Conservation (phyloP, 2,888 invertebrate species). For the Leucophenga maculata region DNA sequence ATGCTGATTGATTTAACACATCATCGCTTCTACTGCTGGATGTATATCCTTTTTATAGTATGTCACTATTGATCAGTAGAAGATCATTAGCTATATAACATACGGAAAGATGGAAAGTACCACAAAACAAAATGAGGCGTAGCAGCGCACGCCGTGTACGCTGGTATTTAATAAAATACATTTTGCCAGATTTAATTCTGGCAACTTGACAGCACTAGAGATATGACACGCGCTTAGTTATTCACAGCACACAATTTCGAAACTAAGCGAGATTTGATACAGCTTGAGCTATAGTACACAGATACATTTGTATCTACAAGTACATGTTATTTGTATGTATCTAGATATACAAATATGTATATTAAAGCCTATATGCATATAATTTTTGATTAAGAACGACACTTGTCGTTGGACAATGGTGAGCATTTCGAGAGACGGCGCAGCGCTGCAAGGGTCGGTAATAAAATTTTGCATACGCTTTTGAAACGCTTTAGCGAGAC, state of each 20-base stretch:
- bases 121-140: no score
- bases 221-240: slow-evolving; percentile 5
- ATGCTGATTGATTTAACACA: no score
- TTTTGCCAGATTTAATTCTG: no score
- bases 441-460: slow-evolving; percentile 35
- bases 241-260: background rate
- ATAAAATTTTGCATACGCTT: slow-evolving; percentile 49
- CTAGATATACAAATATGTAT: slow-evolving; percentile 33
- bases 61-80: no score
- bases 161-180: no score
- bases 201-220: background rate
- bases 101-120: no score
- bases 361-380: slow-evolving; percentile 23
- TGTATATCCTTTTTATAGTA: no score
- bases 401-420: slow-evolving; percentile 35
- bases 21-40: no score
- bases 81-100: no score
- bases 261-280: slow-evolving; percentile 2
- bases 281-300: background rate
- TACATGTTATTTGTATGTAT: slow-evolving; percentile 31
- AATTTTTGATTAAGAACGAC: slow-evolving; percentile 60
- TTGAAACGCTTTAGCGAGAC: slow-evolving; percentile 27
- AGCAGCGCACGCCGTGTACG: no score
- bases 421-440: slow-evolving; percentile 22
- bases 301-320: slow-evolving; percentile 32